phyloP scores from a whole-genome alignment of 2,888 invertebrate species.

The Dryobota labecula region DNA sequence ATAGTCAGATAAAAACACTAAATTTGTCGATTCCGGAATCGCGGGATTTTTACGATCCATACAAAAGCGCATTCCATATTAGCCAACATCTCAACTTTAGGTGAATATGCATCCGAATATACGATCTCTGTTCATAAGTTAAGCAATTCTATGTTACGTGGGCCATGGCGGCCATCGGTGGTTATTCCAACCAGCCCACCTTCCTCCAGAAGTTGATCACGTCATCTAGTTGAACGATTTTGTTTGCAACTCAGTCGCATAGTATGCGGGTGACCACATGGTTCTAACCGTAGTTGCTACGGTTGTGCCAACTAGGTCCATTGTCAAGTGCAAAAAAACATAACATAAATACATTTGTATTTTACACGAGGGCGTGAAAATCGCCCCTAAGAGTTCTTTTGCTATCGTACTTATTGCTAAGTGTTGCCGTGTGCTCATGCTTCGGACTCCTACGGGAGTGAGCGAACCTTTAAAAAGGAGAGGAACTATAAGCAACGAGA shows the following conservation, averaged over 20 bases:
- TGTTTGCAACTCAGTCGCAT: not conserved
- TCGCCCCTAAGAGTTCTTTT: not conserved
- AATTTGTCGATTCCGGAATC: too few species aligned
- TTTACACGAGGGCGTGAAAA: not conserved
- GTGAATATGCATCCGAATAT: too few species aligned
- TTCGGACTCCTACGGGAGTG: not conserved
- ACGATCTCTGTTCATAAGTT: too few species aligned
- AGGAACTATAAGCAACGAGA: not conserved
- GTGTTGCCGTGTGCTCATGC: slow-evolving; percentile 21
- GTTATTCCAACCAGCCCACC: too few species aligned
- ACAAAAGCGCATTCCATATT: too few species aligned
- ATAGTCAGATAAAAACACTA: too few species aligned
- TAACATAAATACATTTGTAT: not conserved
- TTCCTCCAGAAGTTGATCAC: too few species aligned
- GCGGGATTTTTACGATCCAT: too few species aligned
- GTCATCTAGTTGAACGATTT: not conserved
- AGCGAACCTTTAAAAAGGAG: not conserved
- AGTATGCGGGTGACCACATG: not conserved
- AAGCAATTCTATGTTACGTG: too few species aligned
- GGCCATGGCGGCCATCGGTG: too few species aligned
- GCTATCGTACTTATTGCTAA: not conserved
- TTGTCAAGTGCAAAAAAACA: not conserved
- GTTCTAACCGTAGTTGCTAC: not conserved
- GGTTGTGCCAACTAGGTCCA: not conserved
- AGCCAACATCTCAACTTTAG: too few species aligned